Percentiles rank a stretch among this genome's conserved stretches.
phyloP scores from a whole-genome alignment of 2,113 vertebrate species.

The Cephalopholis sonnerati region DNA sequence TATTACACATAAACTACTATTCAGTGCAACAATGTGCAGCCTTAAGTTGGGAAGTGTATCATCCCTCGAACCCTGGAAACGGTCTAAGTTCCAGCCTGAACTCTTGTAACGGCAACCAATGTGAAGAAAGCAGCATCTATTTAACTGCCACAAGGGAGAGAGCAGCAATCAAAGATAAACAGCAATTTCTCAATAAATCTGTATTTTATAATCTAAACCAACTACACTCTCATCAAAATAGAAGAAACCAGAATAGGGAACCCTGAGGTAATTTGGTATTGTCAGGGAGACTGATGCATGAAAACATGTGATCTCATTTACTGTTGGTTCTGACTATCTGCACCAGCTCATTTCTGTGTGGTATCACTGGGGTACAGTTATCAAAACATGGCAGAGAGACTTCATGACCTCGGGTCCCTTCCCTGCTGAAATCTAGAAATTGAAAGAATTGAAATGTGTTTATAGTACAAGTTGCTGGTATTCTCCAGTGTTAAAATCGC shows the following conservation, averaged over 20 bases:
- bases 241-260: not conserved
- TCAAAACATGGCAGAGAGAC: conserved; percentile 15
- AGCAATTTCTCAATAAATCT: not conserved
- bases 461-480: not conserved
- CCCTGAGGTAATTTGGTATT: not conserved
- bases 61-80: not conserved
- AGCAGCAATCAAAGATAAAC: not conserved
- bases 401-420: not conserved
- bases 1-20: not conserved
- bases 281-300: not conserved
- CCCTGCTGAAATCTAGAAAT: conserved; percentile 11
- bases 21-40: not conserved
- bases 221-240: not conserved
- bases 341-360: not conserved
- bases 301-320: not conserved
- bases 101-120: not conserved
- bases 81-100: not conserved
- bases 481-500: conserved; percentile 4
- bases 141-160: not conserved
- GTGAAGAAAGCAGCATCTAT: conserved; percentile 6
- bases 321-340: not conserved
- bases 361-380: conserved; percentile 10
- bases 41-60: not conserved
- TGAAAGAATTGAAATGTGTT: conserved; percentile 26
- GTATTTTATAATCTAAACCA: not conserved